Evolutionary conservation across 2,113 vertebrate genomes (phyloP).

Genomic region (Cavia aperea): DNA sequence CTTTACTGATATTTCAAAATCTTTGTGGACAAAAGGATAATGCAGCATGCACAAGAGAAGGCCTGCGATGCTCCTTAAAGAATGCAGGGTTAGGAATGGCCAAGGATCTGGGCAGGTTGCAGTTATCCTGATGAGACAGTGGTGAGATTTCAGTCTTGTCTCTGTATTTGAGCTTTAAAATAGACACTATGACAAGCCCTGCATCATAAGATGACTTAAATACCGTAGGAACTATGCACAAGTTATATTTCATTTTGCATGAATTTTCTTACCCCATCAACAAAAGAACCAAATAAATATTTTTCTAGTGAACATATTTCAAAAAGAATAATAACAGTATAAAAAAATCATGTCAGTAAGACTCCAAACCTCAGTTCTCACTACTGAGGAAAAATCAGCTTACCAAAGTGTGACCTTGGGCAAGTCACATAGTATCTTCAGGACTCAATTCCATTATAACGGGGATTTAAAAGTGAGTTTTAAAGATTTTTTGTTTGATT

Average conservation of each 20-base stretch:
- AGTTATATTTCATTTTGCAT: background rate
- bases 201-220: background rate
- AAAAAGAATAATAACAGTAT: background rate
- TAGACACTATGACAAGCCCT: background rate
- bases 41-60: constrained; percentile 11
- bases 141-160: constrained; percentile 8
- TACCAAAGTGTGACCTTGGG: background rate
- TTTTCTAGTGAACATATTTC: background rate
- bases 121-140: constrained; percentile 32
- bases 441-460: background rate
- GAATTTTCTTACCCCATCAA: background rate
- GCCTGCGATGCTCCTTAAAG: constrained; percentile 5
- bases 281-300: background rate
- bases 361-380: background rate
- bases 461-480: background rate
- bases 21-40: constrained; percentile 52
- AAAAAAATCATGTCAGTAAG: background rate
- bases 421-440: background rate
- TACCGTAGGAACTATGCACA: background rate
- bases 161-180: constrained; percentile 44
- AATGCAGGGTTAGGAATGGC: background rate
- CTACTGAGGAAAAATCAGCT: background rate
- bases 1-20: constrained; percentile 48
- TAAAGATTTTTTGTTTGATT: background rate
- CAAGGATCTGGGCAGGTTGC: constrained; percentile 2